phyloP scores from a whole-genome alignment of 2,888 invertebrate genomes.

The Drosophila flavopinicola region DNA sequence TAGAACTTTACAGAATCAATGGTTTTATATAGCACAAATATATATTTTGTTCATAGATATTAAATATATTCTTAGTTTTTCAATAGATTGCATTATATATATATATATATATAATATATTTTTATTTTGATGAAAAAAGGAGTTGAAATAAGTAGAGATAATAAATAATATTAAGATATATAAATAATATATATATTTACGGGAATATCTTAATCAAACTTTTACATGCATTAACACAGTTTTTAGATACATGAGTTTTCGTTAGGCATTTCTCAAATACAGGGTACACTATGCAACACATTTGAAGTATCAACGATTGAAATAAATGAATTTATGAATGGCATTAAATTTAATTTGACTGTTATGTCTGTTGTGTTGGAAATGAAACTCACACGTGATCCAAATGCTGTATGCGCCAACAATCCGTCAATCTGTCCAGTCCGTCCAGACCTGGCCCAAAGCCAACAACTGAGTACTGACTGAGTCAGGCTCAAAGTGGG shows the following conservation, averaged over 20 bases:
- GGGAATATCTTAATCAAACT: too few species aligned
- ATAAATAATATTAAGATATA: too few species aligned
- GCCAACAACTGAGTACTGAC: conserved; percentile 10
- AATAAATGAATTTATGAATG: conserved; percentile 65
- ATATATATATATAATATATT: neutral
- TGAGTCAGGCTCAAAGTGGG: conserved; percentile 45
- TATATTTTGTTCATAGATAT: too few species aligned
- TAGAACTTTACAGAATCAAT: too few species aligned
- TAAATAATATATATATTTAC: too few species aligned
- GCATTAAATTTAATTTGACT: conserved; percentile 75
- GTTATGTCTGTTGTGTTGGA: conserved; percentile 66
- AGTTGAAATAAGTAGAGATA: too few species aligned
- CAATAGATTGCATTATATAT: neutral
- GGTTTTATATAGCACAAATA: too few species aligned
- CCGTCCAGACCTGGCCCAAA: neutral
- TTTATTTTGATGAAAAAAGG: too few species aligned
- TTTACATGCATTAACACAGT: too few species aligned
- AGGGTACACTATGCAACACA: conserved; percentile 25
- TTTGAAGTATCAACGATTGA: conserved; percentile 7
- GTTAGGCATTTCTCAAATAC: neutral
- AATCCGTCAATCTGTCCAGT: conserved; percentile 2
- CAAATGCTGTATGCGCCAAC: conserved; percentile 52
- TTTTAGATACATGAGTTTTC: too few species aligned
- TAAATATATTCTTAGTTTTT: too few species aligned
- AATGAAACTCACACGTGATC: conserved; percentile 66